phyloP scores from a whole-genome alignment of 2,888 invertebrate species.

The Drosophila diplacantha region DNA sequence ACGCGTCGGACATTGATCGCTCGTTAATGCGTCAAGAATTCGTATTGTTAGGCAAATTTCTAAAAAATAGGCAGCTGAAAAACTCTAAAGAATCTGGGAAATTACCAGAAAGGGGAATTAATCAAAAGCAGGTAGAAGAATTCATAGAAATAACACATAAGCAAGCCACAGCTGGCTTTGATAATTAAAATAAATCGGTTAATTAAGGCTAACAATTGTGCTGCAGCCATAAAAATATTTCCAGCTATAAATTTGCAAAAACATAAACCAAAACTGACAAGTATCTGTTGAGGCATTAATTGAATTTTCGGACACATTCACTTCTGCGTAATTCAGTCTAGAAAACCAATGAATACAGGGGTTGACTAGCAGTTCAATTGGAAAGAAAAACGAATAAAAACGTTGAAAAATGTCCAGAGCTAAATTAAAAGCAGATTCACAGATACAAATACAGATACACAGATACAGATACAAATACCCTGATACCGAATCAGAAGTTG shows the following conservation, averaged over 20 bases:
- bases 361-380: conserved; percentile 1
- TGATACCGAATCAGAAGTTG: conserved; percentile 1
- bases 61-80: conserved; percentile 15
- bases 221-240: conserved; percentile 6
- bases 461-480: not conserved
- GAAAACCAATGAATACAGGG: not conserved
- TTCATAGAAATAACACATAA: not conserved
- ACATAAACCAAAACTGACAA: conserved; percentile 5
- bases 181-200: conserved; percentile 9
- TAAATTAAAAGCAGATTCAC: conserved; percentile 14
- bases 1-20: conserved; percentile 17
- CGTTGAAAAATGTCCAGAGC: conserved; percentile 1
- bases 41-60: conserved; percentile 11
- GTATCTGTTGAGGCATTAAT: conserved; percentile 5
- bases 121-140: conserved; percentile 25
- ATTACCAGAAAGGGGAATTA: conserved; percentile 14
- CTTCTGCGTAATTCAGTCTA: conserved; percentile 4
- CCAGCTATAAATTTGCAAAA: conserved; percentile 1
- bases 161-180: not conserved
- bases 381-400: not conserved
- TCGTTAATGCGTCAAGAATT: conserved; percentile 20
- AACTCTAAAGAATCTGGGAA: not conserved
- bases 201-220: not conserved
- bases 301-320: not conserved
- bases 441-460: not conserved